Conservation (phyloP, 2,113 vertebrate genomes). For the Sinocyclocheilus rhinocerous region DNA sequence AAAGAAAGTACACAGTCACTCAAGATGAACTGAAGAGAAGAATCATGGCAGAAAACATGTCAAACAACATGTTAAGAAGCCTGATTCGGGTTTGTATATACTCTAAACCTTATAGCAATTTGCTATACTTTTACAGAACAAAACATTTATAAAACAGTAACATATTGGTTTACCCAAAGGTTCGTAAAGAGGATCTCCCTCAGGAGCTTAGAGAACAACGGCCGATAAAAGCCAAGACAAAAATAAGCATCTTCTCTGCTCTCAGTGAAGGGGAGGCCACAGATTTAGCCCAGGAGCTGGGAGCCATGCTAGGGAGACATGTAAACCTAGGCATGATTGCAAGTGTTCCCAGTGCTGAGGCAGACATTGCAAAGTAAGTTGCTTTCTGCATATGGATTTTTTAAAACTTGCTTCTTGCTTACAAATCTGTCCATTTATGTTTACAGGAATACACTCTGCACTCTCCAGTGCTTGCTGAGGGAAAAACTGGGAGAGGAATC, state of each 20-base stretch:
- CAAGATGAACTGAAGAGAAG: background rate
- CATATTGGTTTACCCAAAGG: background rate
- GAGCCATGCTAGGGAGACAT: background rate
- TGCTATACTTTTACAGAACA: background rate
- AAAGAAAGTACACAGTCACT: background rate
- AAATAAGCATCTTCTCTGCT: background rate
- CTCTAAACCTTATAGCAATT: background rate
- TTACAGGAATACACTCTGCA: background rate
- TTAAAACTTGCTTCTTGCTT: background rate
- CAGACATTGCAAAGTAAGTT: constrained; percentile 4
- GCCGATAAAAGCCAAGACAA: background rate
- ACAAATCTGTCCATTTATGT: background rate
- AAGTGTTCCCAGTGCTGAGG: background rate
- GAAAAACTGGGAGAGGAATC: too few relatives aligned
- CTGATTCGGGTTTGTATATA: constrained; percentile 3
- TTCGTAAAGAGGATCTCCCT: background rate
- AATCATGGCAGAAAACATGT: background rate
- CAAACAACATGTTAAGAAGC: constrained; percentile 9
- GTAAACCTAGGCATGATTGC: background rate
- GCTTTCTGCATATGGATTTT: background rate
- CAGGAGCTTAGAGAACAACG: background rate
- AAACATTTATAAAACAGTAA: background rate
- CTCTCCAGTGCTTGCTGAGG: too few relatives aligned
- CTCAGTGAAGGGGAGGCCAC: background rate
- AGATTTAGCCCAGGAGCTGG: background rate